Base-by-base conservation (phyloP, 2,113 vertebrate species). In the Eubucco bourcierii region DNA sequence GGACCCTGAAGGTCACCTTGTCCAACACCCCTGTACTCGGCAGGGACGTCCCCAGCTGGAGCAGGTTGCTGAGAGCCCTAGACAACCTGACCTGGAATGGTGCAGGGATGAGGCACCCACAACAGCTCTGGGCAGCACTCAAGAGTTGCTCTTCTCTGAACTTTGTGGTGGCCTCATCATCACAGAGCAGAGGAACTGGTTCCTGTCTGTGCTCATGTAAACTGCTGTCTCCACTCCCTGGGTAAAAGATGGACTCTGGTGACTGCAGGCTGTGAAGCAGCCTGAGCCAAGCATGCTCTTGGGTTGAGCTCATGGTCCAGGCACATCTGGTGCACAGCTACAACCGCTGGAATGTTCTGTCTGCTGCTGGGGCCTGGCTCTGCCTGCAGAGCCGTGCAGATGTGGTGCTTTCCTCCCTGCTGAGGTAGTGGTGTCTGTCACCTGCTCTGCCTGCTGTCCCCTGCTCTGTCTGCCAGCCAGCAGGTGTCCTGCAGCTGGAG, bases 301-400 rank as follows among this genome's bases (percentile, higher is more conserved):
- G 15, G 20, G 4, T 10, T 44, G 55, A 81, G 6, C 24, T 39
- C 2, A 2, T 34, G 34, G 8, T 20, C 33, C 44, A 47, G 58
- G 34, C 34, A n/a, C 2, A 1, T 52, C 39, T 67, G 15, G 39
- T 9, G 39, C n/a, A n/a, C 27, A 41, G 47, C 21, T 10, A 29
- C 37, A 56, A n/a, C 50, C 7, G 19, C 46, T 27, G 18, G 13
- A 3, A 6, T 12, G 18, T 60, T 58, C 44, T 68, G 31, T n/a
- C 23, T 34, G 31, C n/a, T 0, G 1, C 6, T 16, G 25, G 6
- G 4, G 2, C 9, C 21, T 7, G n/a, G 17, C 31, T 74, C 19
- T 71, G 53, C 10, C 55, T 28, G 60, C 25, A 31, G 76, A 44
- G 27, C 46, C 1, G 0, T 1, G 10, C 46, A 50, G 71, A 16